phyloP scores from a whole-genome alignment of 2,113 vertebrate species.

The Gasterosteus aculeatus region DNA sequence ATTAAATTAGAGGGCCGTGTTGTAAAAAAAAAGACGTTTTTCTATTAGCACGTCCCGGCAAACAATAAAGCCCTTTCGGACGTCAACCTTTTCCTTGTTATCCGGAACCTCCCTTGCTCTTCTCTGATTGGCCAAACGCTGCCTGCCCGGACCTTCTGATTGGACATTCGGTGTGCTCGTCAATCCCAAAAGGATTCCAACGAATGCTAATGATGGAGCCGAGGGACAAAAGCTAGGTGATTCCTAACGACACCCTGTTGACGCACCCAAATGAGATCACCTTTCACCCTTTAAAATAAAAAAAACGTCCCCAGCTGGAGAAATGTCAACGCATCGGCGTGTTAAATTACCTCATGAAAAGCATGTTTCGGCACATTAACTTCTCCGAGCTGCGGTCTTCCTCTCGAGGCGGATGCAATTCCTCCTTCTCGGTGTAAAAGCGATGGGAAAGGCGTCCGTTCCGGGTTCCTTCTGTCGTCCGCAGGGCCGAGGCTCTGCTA shows the following conservation, averaged over 20 bases:
- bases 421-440: constrained; percentile 33
- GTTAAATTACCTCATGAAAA: constrained; percentile 53
- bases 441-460: constrained; percentile 31
- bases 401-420: constrained; percentile 53
- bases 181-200: constrained; percentile 37
- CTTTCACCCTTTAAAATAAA: neutral
- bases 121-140: constrained; percentile 50
- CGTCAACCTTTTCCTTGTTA: constrained; percentile 6
- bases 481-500: neutral
- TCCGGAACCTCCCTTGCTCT: neutral
- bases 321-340: neutral
- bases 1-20: neutral
- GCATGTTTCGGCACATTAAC: constrained; percentile 39
- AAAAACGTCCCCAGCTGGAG: no score
- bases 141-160: constrained; percentile 21
- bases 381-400: constrained; percentile 54
- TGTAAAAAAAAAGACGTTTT: neutral
- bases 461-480: constrained; percentile 10
- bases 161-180: constrained; percentile 54
- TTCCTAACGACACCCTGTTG: constrained; percentile 8
- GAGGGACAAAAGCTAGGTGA: constrained; percentile 13
- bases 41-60: neutral
- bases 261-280: neutral
- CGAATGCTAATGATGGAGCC: constrained; percentile 45
- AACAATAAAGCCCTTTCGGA: constrained; percentile 12